Conservation (phyloP, 1,140 invertebrate species). For the Leptoteleia sp. region DNA sequence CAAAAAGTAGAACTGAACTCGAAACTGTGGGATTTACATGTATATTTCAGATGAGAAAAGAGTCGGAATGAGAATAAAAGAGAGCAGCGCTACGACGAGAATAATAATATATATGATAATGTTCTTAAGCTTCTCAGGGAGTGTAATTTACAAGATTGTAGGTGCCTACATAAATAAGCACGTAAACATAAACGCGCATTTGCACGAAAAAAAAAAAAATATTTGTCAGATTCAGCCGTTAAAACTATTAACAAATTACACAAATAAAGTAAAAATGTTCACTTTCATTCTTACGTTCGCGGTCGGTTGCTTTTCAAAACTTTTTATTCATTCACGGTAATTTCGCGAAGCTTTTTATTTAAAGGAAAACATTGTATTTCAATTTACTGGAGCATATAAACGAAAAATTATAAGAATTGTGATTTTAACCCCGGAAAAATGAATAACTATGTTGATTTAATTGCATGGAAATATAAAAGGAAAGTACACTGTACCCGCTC, state of each 20-base stretch:
- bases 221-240: slow-evolving; percentile 49
- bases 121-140: slow-evolving; percentile 50
- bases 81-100: slow-evolving; percentile 37
- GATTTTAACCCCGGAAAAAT: slow-evolving; percentile 26
- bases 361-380: slow-evolving; percentile 45
- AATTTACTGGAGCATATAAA: slow-evolving; percentile 51
- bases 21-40: slow-evolving; percentile 66
- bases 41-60: slow-evolving; percentile 62
- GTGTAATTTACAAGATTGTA: slow-evolving; percentile 43
- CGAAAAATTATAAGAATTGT: slow-evolving; percentile 37
- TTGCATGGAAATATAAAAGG: slow-evolving; percentile 7
- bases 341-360: slow-evolving; percentile 35
- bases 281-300: slow-evolving; percentile 20
- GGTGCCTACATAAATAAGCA: slow-evolving; percentile 21
- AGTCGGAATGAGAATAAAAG: slow-evolving; percentile 40
- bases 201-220: slow-evolving; percentile 43
- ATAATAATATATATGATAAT: slow-evolving; percentile 74
- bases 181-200: slow-evolving; percentile 25
- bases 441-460: slow-evolving; percentile 31
- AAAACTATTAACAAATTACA: slow-evolving; percentile 57
- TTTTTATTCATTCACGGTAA: background rate
- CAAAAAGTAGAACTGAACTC: slow-evolving; percentile 59
- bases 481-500: no score
- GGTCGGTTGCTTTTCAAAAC: slow-evolving; percentile 15
- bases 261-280: slow-evolving; percentile 47